Evolutionary conservation across 1,140 invertebrate species (phyloP), one percentile per base, ranked within the genome.

Genomic region (Nylanderia fulva): DNA sequence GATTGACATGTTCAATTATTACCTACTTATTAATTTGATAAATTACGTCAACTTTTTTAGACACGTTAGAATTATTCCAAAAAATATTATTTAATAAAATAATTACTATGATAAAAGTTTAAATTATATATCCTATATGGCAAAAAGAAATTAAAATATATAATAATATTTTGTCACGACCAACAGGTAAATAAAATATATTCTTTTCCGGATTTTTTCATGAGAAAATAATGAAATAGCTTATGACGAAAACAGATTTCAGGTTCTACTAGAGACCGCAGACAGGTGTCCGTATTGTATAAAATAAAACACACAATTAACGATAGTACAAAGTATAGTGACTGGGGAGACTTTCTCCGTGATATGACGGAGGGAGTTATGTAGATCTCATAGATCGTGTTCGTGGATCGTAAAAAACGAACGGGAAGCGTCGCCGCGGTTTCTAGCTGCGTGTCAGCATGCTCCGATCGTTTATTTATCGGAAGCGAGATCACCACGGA

Each of bases 391-490:
- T 85, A 85, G 80, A 86, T 88, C 66, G 80, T 84, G 74, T 84
- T 88, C 85, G 39, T 84, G 74, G 85, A 88, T 86, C 69, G 45
- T 52, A 21, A 79, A 72, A 4, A 48, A 15, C 87, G 52, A 85
- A 68, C 85, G 68, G 68, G 82, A 79, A 82, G 82, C 74, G 66
- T 85, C 54, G 58, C 15, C 24, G 74, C 82, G n/a, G 74, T 69
- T 87, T 75, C 68, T 42, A 61, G 74, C 66, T 27, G 29, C 45
- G 52, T 66, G 86, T 88, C 83, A 33, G 71, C 87, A 45, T 74
- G 77, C 42, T 48, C 63, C 13, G 83, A 27, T 66, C 54, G 85
- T 4, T 58, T 72, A 83, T 83, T 86, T 88, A 88, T 88, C 88
- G 77, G 85, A 18, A 66, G 42, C 42, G 63, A 79, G 79, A 86